Percentiles rank a stretch among this genome's conserved stretches.
Evolutionary conservation across 2,113 vertebrate species (phyloP).

Genomic region (Carettochelys insculpta): DNA sequence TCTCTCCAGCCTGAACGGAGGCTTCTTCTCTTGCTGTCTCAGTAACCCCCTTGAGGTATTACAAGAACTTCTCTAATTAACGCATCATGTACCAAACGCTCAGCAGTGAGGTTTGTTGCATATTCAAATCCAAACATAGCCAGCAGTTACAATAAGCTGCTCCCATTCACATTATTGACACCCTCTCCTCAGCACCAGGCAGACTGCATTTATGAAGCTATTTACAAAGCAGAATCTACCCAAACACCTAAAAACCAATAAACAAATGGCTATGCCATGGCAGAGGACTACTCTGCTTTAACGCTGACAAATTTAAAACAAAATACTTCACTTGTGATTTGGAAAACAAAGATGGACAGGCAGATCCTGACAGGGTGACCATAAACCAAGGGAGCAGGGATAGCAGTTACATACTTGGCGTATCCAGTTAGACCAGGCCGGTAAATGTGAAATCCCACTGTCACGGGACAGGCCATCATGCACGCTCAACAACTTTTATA

Average conservation of each 20-base stretch:
- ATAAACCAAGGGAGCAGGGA: not conserved
- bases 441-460: not conserved
- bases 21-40: not conserved
- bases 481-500: not conserved
- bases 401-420: accelerated
- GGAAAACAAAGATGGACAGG: not conserved
- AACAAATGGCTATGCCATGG: too few relatives aligned
- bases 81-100: not conserved
- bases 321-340: not conserved
- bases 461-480: not conserved
- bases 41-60: not conserved
- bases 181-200: not conserved
- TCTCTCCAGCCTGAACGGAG: not conserved
- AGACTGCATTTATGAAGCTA: not conserved
- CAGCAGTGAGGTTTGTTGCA: not conserved
- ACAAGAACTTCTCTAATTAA: not conserved
- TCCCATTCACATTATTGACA: not conserved
- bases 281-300: not conserved
- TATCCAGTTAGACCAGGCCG: not conserved
- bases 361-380: not conserved
- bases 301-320: not conserved
- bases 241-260: not conserved
- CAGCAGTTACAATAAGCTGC: not conserved
- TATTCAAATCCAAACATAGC: not conserved
- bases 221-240: not conserved